Conservation (phyloP, 2,113 vertebrate species). For the Spermophilus dauricus region DNA sequence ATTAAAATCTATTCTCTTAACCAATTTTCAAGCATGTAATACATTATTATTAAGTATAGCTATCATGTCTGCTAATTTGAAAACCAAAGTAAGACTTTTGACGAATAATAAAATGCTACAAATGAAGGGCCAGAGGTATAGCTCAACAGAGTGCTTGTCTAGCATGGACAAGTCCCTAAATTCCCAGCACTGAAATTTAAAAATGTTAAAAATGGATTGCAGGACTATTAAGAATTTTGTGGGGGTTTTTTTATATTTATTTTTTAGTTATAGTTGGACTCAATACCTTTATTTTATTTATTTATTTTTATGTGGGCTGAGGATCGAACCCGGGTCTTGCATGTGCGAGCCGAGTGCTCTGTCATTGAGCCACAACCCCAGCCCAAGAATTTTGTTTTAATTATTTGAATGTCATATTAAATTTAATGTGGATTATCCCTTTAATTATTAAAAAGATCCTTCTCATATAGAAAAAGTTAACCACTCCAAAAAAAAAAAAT, state of each 20-base stretch:
- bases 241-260: too few species aligned
- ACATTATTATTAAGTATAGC: not conserved
- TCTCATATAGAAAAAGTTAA: not conserved
- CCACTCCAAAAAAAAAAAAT: not conserved
- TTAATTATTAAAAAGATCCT: not conserved
- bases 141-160: not conserved
- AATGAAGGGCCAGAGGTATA: not conserved
- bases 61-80: not conserved
- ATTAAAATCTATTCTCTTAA: not conserved
- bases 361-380: too few species aligned
- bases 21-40: not conserved
- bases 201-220: not conserved
- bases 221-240: not conserved
- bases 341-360: too few species aligned
- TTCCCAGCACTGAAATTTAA: not conserved
- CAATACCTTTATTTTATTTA: too few species aligned
- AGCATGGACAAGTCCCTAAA: not conserved
- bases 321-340: too few species aligned
- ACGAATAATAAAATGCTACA: constrained; percentile 26
- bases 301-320: too few species aligned
- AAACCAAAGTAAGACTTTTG: not conserved
- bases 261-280: too few species aligned
- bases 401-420: constrained; percentile 26
- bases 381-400: not conserved
- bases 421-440: not conserved